phyloP scores from a whole-genome alignment of 2,888 invertebrate genomes.

The Tuta absoluta region DNA sequence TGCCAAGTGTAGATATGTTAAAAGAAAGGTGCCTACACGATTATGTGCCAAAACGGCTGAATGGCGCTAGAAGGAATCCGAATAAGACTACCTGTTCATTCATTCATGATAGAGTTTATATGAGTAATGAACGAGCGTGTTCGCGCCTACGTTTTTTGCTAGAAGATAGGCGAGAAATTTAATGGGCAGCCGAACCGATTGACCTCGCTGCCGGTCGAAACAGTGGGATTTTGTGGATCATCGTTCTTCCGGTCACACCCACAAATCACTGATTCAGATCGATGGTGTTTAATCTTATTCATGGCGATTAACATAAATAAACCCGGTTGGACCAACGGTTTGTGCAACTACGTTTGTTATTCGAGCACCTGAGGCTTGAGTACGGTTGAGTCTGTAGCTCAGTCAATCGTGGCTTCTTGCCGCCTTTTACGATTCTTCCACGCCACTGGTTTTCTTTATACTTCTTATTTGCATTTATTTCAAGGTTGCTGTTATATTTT shows the following conservation, averaged over 20 bases:
- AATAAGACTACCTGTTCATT: constrained; percentile 40
- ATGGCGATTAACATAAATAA: constrained; percentile 60
- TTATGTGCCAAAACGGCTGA: constrained; percentile 21
- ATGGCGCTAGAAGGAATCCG: constrained; percentile 41
- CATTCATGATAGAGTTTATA: constrained; percentile 40
- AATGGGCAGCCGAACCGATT: constrained; percentile 54
- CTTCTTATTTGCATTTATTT: constrained; percentile 1
- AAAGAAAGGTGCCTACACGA: constrained; percentile 39
- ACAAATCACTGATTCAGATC: constrained; percentile 54
- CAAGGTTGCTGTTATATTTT: neutral
- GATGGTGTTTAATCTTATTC: constrained; percentile 51
- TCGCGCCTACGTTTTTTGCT: constrained; percentile 48
- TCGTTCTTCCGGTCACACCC: constrained; percentile 61
- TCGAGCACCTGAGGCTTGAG: constrained; percentile 26
- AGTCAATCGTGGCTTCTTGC: constrained; percentile 7
- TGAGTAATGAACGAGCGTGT: constrained; percentile 51
- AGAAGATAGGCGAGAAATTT: constrained; percentile 54
- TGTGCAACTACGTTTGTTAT: constrained; percentile 31
- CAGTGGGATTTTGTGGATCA: constrained; percentile 46
- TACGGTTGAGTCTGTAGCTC: constrained; percentile 8
- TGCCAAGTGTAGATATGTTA: constrained; percentile 20
- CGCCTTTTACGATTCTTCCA: constrained; percentile 13
- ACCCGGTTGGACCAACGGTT: constrained; percentile 53
- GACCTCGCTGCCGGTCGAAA: constrained; percentile 52
- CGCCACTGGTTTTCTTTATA: constrained; percentile 10